Evolutionary conservation across 2,113 vertebrate species (phyloP).

Genomic region (Platichthys flesus): DNA sequence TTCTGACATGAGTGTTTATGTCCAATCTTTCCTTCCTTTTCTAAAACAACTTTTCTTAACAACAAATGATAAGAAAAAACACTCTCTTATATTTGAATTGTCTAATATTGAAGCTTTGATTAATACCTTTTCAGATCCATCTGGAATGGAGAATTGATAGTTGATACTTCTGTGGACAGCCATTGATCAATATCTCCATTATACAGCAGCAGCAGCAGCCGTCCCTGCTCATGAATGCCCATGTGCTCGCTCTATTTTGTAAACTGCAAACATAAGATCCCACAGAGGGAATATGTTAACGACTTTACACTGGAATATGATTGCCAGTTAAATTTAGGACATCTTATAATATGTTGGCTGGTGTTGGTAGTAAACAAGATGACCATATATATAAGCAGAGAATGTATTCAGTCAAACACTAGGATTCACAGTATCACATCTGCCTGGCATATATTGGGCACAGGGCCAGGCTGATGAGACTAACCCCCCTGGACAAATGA

Average conservation of each 20-base stretch:
- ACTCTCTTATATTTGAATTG: not conserved
- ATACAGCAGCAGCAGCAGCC: not conserved
- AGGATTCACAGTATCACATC: constrained; percentile 21
- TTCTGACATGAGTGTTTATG: not conserved
- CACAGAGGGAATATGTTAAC: not conserved
- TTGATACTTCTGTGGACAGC: constrained; percentile 38
- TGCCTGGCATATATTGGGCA: constrained; percentile 43
- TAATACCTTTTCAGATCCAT: constrained; percentile 12
- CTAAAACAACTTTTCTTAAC: not conserved
- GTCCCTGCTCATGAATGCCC: not conserved
- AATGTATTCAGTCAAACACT: not conserved
- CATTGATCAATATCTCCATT: constrained; percentile 43
- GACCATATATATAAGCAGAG: constrained; percentile 1
- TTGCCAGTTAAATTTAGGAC: not conserved
- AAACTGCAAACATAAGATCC: constrained; percentile 23
- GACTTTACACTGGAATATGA: constrained; percentile 7
- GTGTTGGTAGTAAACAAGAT: constrained; percentile 2
- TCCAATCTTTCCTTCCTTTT: not conserved
- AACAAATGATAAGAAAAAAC: constrained; percentile 8
- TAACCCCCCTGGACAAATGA: constrained; percentile 30
- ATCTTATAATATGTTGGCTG: constrained; percentile 11
- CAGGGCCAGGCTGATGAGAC: constrained; percentile 34
- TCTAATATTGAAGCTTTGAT: constrained; percentile 12
- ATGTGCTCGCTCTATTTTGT: not conserved
- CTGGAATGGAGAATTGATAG: constrained; percentile 39